Conservation (phyloP, 2,113 vertebrate genomes). For the Ictalurus punctatus region DNA sequence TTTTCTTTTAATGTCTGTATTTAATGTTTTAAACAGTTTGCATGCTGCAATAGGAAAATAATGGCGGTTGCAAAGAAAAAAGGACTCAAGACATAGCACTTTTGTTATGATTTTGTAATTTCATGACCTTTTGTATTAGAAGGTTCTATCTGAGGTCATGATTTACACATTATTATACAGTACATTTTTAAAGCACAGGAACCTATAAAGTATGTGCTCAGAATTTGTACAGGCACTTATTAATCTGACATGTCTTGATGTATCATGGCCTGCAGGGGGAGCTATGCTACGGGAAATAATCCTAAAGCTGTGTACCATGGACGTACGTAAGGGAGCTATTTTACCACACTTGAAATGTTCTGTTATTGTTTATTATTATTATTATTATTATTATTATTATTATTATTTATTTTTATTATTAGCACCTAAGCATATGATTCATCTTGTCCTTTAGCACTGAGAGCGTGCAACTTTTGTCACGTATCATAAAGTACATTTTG, state of each 20-base stretch:
- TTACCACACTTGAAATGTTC: neutral
- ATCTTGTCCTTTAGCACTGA: neutral
- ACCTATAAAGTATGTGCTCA: neutral
- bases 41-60: neutral
- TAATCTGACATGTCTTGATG: neutral
- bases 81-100: neutral
- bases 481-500: neutral
- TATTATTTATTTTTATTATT: neutral
- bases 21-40: neutral
- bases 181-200: neutral
- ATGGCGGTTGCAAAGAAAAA: neutral
- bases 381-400: neutral
- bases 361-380: too few relatives aligned
- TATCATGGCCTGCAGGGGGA: constrained; percentile 19
- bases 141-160: neutral
- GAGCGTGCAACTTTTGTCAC: neutral
- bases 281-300: constrained; percentile 4
- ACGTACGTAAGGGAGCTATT: neutral
- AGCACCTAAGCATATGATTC: neutral
- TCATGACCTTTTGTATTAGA: neutral
- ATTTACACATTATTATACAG: neutral
- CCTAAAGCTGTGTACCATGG: neutral
- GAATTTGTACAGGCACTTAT: neutral
- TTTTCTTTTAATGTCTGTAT: neutral
- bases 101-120: neutral